A percentile compares a stretch with the other conserved stretches of the same genome.
Evolutionary conservation across 37 sponge, comb jelly and placozoan genomes (phyloP).

Genomic region (Geodia barretti): DNA sequence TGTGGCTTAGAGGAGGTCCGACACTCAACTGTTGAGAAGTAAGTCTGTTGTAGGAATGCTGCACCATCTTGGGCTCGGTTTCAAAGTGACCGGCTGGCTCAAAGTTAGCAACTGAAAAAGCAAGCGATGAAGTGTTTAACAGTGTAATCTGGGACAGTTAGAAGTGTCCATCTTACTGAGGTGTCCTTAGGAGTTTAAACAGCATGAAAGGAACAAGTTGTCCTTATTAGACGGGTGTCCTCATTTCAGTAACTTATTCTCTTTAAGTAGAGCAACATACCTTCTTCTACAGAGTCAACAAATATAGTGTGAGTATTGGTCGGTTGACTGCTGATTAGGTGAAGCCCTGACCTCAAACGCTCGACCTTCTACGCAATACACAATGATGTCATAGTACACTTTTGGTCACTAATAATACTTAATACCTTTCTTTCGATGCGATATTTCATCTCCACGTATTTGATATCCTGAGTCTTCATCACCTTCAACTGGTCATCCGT

Average conservation of each 20-base stretch:
- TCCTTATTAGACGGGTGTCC: not conserved
- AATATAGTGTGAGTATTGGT: constrained; percentile 70
- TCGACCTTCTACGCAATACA: constrained; percentile 79
- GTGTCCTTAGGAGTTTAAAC: too few species aligned
- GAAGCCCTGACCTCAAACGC: constrained; percentile 48
- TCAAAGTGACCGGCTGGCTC: not conserved
- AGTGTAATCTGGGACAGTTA: too few species aligned
- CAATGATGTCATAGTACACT: not conserved
- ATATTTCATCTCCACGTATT: constrained; percentile 82
- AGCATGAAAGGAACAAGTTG: too few species aligned
- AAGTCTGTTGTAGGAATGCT: not conserved
- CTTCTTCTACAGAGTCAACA: constrained; percentile 54
- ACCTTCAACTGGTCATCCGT: constrained; percentile 71
- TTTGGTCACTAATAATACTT: not conserved
- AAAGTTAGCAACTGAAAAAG: not conserved
- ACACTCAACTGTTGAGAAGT: too few species aligned
- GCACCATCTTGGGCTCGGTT: not conserved
- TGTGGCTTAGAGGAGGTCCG: too few species aligned
- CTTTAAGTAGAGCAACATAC: not conserved
- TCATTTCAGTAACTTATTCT: not conserved
- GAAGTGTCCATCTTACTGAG: too few species aligned
- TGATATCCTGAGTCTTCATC: constrained; percentile 89
- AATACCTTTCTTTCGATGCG: constrained; percentile 68
- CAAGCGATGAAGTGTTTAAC: too few species aligned
- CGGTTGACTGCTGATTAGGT: constrained; percentile 21